Evolutionary conservation across 2,888 invertebrate species (phyloP).

Genomic region (Idaea dimidiata): DNA sequence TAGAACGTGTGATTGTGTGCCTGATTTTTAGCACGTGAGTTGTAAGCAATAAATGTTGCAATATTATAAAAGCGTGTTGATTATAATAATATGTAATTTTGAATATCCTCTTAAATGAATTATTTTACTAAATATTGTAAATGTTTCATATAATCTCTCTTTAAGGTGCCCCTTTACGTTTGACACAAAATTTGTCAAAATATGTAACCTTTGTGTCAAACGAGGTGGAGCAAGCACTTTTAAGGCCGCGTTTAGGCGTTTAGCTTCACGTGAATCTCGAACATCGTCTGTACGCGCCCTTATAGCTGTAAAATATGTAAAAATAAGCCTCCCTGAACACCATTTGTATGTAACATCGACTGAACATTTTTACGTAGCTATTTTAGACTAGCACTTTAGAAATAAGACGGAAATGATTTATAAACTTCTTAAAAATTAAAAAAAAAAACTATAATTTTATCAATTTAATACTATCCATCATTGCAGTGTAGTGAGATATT

Average conservation of each 20-base stretch:
- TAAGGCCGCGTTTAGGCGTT: constrained; percentile 41
- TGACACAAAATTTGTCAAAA: not conserved
- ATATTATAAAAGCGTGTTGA: constrained; percentile 48
- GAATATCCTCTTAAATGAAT: constrained; percentile 35
- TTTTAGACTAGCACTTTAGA: constrained; percentile 44
- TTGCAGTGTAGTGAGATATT: constrained; percentile 61
- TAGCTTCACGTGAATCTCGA: constrained; percentile 39
- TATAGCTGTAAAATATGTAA: constrained; percentile 34
- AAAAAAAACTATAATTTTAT: constrained; percentile 28
- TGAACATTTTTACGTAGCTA: constrained; percentile 78
- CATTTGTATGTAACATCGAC: constrained; percentile 79
- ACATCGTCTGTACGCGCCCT: constrained; percentile 38
- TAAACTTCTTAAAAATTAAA: constrained; percentile 38
- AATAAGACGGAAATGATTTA: constrained; percentile 24
- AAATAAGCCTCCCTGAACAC: constrained; percentile 62
- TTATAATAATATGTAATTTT: constrained; percentile 19
- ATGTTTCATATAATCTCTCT: constrained; percentile 44
- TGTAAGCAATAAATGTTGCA: constrained; percentile 67
- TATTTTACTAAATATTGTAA: constrained; percentile 41
- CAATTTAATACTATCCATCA: constrained; percentile 42
- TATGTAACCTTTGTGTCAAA: not conserved
- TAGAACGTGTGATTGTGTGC: constrained; percentile 50
- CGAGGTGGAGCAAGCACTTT: not conserved
- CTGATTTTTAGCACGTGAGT: constrained; percentile 51
- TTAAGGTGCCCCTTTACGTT: constrained; percentile 23